Base-by-base conservation (phyloP, 2,797 vertebrate genomes). In the Rhinella marina region DNA sequence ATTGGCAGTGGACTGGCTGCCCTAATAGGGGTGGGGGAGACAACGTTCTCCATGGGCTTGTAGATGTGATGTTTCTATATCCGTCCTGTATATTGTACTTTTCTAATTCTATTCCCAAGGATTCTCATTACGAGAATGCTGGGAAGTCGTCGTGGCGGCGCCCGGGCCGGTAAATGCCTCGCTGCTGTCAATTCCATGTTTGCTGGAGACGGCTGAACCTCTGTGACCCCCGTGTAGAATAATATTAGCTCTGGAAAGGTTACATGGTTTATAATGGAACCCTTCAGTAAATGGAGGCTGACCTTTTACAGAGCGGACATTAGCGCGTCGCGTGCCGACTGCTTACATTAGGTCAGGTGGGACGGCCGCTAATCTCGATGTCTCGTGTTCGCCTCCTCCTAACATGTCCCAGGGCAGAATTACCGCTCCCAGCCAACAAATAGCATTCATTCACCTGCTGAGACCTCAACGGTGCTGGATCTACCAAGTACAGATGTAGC, bases 241-340 rank as follows among this genome's bases (percentile, higher is more conserved):
- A 82, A 87, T 82, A 87, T 87, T 87, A 87, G 68, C 66, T 59
- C 50, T 80, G 59, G 54, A 87, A 87, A 87, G 86, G 86, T 87
- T 66, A 87, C 41, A 32, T 50, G 41, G 48, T 82, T 87, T 77
- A 72, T 82, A 73, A 82, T 87, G 80, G 86, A 87, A 77, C 48
- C 86, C 72, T 87, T 56, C 80, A 77, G 68, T 73, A 75, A 87
- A 87, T 87, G 70, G 59, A 64, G 82, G 59, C 29, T 54, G 86
- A 82, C 78, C 81, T 87, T 87, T 82, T 64, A 76, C 83, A 21
- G 61, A 57, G 25, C 27, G 72, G 23, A 75, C 57, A 70, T 50
- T 57, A 27, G 66, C 10, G 23, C 27, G n/a, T 41, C 41, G 57
- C 57, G 72, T 59, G 72, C 54, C 73, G 32, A 64, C 56, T 85